These are phyloP conservation scores for Petroica traversi DNA, from an alignment of 2,113 vertebrate species.

Conservation along the genomic window DNA sequence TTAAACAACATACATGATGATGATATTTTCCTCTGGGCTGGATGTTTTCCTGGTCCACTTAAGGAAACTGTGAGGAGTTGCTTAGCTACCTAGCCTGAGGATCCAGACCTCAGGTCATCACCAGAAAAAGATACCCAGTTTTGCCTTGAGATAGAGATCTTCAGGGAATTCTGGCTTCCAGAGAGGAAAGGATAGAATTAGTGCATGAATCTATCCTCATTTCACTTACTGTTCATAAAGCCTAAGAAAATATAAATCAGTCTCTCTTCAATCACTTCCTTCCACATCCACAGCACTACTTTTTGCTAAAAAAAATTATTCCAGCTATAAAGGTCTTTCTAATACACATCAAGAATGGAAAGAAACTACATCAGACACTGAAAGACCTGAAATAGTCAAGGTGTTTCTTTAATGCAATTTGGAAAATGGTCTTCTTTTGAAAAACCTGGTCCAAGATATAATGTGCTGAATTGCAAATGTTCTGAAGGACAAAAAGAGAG, in stretches of 20 bases:
- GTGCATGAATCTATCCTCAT: neutral
- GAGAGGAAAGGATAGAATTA: neutral
- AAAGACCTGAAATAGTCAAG: neutral
- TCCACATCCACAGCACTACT: accelerated
- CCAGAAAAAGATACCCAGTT: neutral
- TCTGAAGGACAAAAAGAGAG: neutral
- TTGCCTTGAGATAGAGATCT: neutral
- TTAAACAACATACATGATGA: neutral
- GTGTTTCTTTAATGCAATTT: neutral
- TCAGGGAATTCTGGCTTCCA: neutral
- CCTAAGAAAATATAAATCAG: neutral
- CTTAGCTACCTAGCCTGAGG: neutral
- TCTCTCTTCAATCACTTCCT: neutral
- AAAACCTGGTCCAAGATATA: neutral
- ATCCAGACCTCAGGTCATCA: neutral
- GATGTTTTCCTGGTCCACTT: neutral
- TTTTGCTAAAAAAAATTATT: neutral
- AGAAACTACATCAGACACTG: neutral
- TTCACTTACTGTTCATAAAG: neutral
- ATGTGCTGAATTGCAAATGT: neutral
- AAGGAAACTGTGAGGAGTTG: neutral
- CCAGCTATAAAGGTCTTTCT: neutral
- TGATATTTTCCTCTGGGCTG: neutral
- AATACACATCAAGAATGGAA: neutral
- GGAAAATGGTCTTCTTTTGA: neutral